Evolutionary conservation across 2,888 invertebrate species (phyloP).

Genomic region (Caradrina clavipalpis): DNA sequence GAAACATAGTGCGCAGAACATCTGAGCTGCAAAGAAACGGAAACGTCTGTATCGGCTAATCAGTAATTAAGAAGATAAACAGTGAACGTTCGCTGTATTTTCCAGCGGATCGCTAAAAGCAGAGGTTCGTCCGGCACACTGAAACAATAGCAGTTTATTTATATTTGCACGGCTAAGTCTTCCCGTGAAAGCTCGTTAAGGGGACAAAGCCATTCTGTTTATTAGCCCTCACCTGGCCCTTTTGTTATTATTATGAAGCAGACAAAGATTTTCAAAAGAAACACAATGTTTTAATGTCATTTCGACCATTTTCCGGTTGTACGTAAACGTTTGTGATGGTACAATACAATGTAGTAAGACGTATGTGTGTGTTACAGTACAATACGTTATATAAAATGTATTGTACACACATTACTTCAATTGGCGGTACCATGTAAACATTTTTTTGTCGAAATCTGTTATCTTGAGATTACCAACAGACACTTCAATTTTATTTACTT

Average conservation of each 20-base stretch:
- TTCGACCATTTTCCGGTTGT: slow-evolving; percentile 59
- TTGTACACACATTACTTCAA: neutral
- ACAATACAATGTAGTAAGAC: neutral
- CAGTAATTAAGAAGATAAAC: slow-evolving; percentile 72
- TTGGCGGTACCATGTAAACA: too few species aligned
- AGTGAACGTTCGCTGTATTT: slow-evolving; percentile 63
- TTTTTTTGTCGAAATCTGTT: too few species aligned
- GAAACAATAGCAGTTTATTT: slow-evolving; percentile 78
- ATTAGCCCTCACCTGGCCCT: slow-evolving; percentile 79
- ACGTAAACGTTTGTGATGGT: slow-evolving; percentile 28
- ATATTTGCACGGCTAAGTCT: slow-evolving; percentile 73
- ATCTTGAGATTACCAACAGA: too few species aligned
- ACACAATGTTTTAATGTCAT: slow-evolving; percentile 61
- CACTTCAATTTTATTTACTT: too few species aligned
- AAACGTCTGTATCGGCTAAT: slow-evolving; percentile 66
- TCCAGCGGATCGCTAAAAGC: slow-evolving; percentile 70
- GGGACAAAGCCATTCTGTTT: slow-evolving; percentile 79
- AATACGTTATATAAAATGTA: neutral
- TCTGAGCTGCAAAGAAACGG: slow-evolving; percentile 53
- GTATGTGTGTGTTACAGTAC: neutral
- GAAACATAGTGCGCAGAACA: slow-evolving; percentile 41
- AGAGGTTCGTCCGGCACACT: slow-evolving; percentile 66
- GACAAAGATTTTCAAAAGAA: slow-evolving; percentile 71
- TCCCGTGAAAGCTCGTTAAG: slow-evolving; percentile 78
- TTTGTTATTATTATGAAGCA: slow-evolving; percentile 75